Evolutionary conservation across 2,113 vertebrate genomes (phyloP).

Genomic region (Phylloscopus whistleri): DNA sequence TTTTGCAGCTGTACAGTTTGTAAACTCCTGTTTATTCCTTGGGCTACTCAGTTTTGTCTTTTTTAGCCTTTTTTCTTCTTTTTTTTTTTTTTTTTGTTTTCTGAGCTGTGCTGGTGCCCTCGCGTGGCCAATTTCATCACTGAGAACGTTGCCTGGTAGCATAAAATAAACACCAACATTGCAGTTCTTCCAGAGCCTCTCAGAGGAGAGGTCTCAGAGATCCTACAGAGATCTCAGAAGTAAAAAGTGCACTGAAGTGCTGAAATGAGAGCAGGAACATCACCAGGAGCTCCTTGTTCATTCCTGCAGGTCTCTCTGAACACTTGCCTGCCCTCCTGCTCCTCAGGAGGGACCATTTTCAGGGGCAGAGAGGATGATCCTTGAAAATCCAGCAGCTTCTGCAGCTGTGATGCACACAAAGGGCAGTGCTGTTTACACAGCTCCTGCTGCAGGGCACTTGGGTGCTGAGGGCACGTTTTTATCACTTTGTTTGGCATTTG

Average conservation of each 20-base stretch:
- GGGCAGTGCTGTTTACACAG: fast-evolving
- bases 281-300: neutral
- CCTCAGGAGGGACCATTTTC: neutral
- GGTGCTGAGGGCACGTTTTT: neutral
- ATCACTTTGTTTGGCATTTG: neutral
- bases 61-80: neutral
- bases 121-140: neutral
- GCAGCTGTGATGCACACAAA: neutral
- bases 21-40: neutral
- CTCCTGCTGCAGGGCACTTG: neutral
- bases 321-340: neutral
- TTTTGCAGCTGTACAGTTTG: neutral
- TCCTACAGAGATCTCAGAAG: neutral
- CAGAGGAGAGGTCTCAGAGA: neutral
- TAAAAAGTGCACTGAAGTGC: neutral
- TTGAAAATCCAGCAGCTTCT: neutral
- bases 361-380: neutral
- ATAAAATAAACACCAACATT: neutral
- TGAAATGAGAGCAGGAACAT: neutral
- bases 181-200: neutral
- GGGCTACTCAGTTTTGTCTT: neutral
- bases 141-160: neutral
- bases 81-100: neutral
- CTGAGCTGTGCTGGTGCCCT: conserved; percentile 6
- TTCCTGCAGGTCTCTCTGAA: neutral